Evolutionary conservation across 2,888 invertebrate genomes (phyloP).

Genomic region (Drosophila dives): DNA sequence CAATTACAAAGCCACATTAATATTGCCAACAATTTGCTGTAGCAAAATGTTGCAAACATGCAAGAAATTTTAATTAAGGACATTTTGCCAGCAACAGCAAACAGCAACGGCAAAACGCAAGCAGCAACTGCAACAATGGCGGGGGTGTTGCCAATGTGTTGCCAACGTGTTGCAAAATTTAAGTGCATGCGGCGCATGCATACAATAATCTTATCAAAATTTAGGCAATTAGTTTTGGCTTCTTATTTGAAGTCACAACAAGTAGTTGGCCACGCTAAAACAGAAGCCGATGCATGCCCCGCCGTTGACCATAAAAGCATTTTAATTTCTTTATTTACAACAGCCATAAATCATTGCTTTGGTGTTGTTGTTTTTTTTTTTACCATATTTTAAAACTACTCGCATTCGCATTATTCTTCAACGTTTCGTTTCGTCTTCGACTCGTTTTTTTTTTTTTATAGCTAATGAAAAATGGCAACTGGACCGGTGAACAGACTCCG

Average conservation of each 20-base stretch:
- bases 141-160: constrained; percentile 38
- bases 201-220: constrained; percentile 74
- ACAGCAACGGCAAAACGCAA: too few relatives aligned
- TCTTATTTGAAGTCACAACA: constrained; percentile 36
- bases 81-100: constrained; percentile 40
- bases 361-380: constrained; percentile 66
- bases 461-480: constrained; percentile 52
- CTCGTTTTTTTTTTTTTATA: constrained; percentile 35
- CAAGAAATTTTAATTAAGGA: constrained; percentile 76
- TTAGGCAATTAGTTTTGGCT: constrained; percentile 73
- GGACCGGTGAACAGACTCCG: constrained; percentile 12
- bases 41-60: constrained; percentile 56
- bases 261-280: constrained; percentile 15
- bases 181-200: constrained; percentile 16
- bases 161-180: not conserved
- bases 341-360: constrained; percentile 74
- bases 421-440: constrained; percentile 46
- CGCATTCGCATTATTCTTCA: constrained; percentile 59
- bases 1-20: constrained; percentile 75
- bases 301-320: constrained; percentile 73
- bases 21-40: constrained; percentile 66
- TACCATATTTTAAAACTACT: constrained; percentile 72
- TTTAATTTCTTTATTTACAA: constrained; percentile 80
- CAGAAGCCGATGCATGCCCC: constrained; percentile 50
- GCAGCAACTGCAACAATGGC: constrained; percentile 12